phyloP scores from a whole-genome alignment of 2,113 vertebrate species.

The Hepsetus odoe region DNA sequence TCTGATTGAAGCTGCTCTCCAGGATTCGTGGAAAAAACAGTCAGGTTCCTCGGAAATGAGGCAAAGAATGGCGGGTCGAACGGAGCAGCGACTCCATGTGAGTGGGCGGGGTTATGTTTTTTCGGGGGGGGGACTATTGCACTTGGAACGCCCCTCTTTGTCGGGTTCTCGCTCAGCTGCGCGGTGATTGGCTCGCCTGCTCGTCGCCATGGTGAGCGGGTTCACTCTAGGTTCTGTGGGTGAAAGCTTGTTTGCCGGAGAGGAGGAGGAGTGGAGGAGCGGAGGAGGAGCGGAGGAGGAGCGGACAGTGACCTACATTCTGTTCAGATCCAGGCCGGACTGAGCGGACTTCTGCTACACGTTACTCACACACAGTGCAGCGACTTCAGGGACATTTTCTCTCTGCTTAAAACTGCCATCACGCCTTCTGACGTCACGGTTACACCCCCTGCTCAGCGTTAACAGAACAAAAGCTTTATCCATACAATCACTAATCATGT shows the following conservation, averaged over 20 bases:
- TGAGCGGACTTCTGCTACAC: conserved; percentile 28
- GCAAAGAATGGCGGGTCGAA: not conserved
- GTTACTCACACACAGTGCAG: conserved; percentile 13
- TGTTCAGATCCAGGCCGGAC: conserved; percentile 15
- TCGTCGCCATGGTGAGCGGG: conserved; percentile 50
- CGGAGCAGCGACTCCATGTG: not conserved
- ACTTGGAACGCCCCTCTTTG: conserved; percentile 43
- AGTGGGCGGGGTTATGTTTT: not conserved
- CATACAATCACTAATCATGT: not conserved
- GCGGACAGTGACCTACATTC: conserved; percentile 76
- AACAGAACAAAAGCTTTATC: not conserved
- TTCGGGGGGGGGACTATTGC: conserved; percentile 36
- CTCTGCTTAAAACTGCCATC: not conserved
- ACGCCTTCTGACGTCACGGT: not conserved
- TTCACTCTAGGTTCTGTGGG: conserved; percentile 64
- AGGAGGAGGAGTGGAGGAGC: conserved; percentile 38
- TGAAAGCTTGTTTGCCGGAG: conserved; percentile 53
- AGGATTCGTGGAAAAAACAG: conserved; percentile 63
- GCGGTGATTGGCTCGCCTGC: conserved; percentile 44
- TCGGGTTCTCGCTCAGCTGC: conserved; percentile 7
- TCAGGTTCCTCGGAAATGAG: conserved; percentile 59
- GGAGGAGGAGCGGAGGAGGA: conserved; percentile 49
- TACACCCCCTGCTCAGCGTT: not conserved
- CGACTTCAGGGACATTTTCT: conserved; percentile 21
- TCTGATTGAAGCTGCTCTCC: conserved; percentile 50